Percentiles rank a stretch among this genome's conserved stretches.
Conservation (phyloP, 2,888 invertebrate genomes). For the Ganaspis brasiliensis region DNA sequence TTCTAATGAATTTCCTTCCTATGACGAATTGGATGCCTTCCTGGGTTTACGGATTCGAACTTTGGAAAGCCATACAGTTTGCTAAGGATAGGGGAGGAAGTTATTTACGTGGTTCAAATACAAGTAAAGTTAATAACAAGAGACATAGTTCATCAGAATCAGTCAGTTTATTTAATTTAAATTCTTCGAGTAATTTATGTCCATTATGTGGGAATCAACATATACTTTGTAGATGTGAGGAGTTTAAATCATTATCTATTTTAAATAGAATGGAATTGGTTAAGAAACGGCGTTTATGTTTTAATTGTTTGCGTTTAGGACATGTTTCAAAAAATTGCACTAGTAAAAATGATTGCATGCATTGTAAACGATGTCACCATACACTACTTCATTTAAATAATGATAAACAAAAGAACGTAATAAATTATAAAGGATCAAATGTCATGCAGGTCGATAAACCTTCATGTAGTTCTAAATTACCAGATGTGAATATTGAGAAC, state of each 20-base stretch:
- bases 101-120: neutral
- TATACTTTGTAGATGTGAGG: neutral
- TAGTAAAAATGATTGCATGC: neutral
- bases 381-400: neutral
- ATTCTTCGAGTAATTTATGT: neutral
- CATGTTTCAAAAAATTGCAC: neutral
- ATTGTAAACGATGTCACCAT: slow-evolving; percentile 9
- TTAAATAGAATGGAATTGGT: neutral
- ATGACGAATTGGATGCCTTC: no score
- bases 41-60: neutral
- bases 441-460: no score
- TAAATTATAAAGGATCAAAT: no score
- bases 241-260: neutral
- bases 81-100: neutral
- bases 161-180: neutral
- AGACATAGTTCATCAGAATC: neutral
- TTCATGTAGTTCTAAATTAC: no score
- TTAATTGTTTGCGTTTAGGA: slow-evolving; percentile 2
- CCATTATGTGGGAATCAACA: neutral
- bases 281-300: neutral
- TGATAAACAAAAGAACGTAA: no score
- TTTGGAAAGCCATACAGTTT: neutral
- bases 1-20: neutral
- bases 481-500: no score
- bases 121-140: neutral